Percentiles rank a stretch among this genome's conserved stretches.
Conservation (phyloP, 2,888 invertebrate genomes). For the Brachyptera putata region DNA sequence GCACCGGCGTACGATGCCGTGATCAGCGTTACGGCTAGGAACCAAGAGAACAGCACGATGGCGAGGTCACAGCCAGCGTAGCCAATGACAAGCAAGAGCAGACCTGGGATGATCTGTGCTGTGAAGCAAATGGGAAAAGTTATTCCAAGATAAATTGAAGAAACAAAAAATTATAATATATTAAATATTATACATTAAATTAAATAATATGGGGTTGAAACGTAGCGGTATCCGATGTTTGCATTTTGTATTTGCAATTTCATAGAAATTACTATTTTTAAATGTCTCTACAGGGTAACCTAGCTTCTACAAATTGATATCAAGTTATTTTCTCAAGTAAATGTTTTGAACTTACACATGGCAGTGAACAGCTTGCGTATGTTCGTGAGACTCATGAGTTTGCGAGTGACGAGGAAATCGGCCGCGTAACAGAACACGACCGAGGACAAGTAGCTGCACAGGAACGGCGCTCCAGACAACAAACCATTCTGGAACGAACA, state of each 20-base stretch:
- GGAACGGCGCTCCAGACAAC: slow-evolving; percentile 62
- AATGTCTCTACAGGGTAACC: neutral
- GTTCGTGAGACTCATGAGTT: slow-evolving; percentile 58
- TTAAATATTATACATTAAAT: no score
- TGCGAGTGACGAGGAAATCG: slow-evolving; percentile 56
- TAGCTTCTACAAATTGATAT: neutral
- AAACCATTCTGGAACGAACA: slow-evolving; percentile 55
- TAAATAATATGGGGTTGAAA: no score
- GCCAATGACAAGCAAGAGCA: slow-evolving; percentile 58
- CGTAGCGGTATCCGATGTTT: no score
- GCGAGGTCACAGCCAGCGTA: slow-evolving; percentile 59
- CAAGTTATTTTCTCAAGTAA: slow-evolving; percentile 3
- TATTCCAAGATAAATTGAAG: no score
- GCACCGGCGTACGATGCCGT: slow-evolving; percentile 70
- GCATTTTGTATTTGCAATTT: no score
- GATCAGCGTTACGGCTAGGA: slow-evolving; percentile 63
- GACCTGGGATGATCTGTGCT: slow-evolving; percentile 66
- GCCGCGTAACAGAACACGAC: slow-evolving; percentile 66
- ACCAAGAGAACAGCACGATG: slow-evolving; percentile 60
- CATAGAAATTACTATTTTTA: no score
- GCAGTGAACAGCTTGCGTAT: slow-evolving; percentile 65
- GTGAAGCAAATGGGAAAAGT: no score
- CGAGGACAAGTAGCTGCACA: slow-evolving; percentile 65
- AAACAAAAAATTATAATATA: no score
- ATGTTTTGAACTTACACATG: slow-evolving; percentile 45